Evolutionary conservation across 2,797 vertebrate genomes (phyloP).

Genomic region (Craterocephalus amniculus): DNA sequence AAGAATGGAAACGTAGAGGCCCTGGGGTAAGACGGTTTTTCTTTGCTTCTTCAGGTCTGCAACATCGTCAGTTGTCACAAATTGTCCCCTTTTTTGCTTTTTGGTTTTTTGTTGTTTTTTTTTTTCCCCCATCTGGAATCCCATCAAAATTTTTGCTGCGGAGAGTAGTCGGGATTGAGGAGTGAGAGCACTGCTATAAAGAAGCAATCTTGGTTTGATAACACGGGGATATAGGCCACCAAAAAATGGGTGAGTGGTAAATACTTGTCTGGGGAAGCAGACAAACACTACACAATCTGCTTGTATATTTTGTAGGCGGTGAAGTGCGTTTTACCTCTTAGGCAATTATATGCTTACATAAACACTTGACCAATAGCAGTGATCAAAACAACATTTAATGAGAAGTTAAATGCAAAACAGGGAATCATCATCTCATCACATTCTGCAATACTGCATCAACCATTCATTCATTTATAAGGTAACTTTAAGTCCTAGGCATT

Average conservation of each 20-base stretch:
- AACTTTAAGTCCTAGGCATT: constrained; percentile 53
- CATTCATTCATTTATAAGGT: constrained; percentile 49
- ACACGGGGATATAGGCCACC: constrained; percentile 63
- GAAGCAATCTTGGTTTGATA: constrained; percentile 79
- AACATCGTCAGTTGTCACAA: constrained; percentile 20
- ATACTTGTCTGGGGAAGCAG: constrained; percentile 58
- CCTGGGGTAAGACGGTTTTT: neutral
- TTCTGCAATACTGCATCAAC: constrained; percentile 34
- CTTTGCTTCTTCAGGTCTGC: constrained; percentile 7
- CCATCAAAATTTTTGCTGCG: constrained; percentile 70
- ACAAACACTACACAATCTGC: constrained; percentile 33
- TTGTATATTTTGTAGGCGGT: constrained; percentile 19
- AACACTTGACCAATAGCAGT: constrained; percentile 19
- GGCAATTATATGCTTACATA: constrained; percentile 44
- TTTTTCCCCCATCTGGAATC: constrained; percentile 55
- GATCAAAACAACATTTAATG: constrained; percentile 38
- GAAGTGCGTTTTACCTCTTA: constrained; percentile 34
- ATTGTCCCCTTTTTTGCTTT: constrained; percentile 17
- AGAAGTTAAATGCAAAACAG: constrained; percentile 18
- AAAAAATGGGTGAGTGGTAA: constrained; percentile 69
- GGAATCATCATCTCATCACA: constrained; percentile 37
- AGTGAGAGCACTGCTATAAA: constrained; percentile 72
- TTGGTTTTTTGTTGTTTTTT: constrained; percentile 11
- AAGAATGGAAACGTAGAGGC: neutral
- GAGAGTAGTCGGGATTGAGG: constrained; percentile 56